phyloP scores from a whole-genome alignment of 2,797 vertebrate species.

The Tokudaia muenninki region DNA sequence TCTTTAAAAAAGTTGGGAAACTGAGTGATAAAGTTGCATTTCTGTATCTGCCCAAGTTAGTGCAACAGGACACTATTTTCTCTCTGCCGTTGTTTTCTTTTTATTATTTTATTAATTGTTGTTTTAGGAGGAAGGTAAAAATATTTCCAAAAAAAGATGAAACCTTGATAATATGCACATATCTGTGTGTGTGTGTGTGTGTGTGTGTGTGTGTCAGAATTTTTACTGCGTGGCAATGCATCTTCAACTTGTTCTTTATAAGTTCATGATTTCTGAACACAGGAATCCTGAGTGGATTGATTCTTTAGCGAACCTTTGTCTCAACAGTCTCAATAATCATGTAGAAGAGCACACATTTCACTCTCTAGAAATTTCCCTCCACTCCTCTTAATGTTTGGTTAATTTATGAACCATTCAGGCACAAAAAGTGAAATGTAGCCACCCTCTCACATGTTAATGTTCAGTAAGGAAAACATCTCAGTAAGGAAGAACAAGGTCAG shows the following conservation, averaged over 20 bases:
- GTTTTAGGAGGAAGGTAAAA: background rate
- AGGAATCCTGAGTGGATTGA: background rate
- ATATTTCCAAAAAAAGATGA: background rate
- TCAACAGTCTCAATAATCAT: background rate
- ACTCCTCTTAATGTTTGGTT: background rate
- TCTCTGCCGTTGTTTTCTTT: background rate
- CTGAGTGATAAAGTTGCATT: background rate
- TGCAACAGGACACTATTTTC: background rate
- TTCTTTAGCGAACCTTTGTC: background rate
- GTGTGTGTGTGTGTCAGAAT: no score
- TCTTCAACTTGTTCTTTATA: background rate
- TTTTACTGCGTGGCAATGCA: background rate
- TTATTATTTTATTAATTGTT: background rate
- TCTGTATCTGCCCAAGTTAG: background rate
- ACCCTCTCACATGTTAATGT: background rate
- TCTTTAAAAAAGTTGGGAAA: background rate
- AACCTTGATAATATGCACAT: background rate
- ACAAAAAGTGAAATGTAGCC: background rate
- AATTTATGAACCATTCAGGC: background rate
- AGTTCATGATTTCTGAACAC: background rate
- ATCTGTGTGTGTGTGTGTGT: no score
- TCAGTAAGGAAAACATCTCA: rapidly evolving
- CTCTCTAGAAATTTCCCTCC: background rate
- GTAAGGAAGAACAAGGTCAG: background rate
- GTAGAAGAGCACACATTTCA: background rate